phyloP scores from a whole-genome alignment of 1,140 invertebrate species.

The Probaryconus sp. region DNA sequence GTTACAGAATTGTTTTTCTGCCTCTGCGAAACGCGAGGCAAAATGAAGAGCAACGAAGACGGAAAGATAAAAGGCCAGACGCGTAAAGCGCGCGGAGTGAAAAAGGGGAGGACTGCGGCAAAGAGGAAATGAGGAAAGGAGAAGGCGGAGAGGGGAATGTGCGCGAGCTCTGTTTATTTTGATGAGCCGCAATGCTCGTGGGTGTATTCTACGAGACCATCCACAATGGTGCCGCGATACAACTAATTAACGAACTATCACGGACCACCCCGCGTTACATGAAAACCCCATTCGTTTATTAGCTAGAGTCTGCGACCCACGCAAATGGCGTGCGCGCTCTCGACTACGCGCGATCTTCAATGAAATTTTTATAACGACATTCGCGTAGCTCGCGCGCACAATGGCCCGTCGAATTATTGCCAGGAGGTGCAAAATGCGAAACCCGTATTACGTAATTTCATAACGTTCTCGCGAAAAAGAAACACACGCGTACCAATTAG shows the following conservation, averaged over 20 bases:
- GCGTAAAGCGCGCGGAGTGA: too few species aligned
- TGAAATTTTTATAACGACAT: constrained; percentile 34
- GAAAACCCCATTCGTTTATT: constrained; percentile 55
- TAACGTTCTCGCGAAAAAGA: constrained; percentile 30
- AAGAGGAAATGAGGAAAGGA: neutral
- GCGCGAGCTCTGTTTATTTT: constrained; percentile 38
- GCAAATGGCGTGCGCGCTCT: constrained; percentile 14
- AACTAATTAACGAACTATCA: constrained; percentile 58
- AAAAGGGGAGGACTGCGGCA: neutral
- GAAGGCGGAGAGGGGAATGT: neutral
- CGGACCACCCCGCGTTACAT: constrained; percentile 43
- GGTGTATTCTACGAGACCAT: constrained; percentile 25
- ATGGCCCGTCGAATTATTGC: constrained; percentile 1
- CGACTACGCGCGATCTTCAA: constrained; percentile 9
- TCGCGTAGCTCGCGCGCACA: neutral
- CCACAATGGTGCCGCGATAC: constrained; percentile 43
- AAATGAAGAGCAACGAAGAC: neutral
- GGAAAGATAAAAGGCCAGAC: constrained; percentile 3
- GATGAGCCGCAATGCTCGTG: constrained; percentile 39
- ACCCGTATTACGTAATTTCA: constrained; percentile 28
- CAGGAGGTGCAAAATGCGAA: constrained; percentile 20
- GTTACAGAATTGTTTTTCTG: constrained; percentile 51
- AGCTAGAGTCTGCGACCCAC: constrained; percentile 23
- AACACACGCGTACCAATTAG: constrained; percentile 49
- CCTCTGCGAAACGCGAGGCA: neutral